Conservation (phyloP, 1,140 invertebrate species). For the Trinorchestia longiramus region DNA sequence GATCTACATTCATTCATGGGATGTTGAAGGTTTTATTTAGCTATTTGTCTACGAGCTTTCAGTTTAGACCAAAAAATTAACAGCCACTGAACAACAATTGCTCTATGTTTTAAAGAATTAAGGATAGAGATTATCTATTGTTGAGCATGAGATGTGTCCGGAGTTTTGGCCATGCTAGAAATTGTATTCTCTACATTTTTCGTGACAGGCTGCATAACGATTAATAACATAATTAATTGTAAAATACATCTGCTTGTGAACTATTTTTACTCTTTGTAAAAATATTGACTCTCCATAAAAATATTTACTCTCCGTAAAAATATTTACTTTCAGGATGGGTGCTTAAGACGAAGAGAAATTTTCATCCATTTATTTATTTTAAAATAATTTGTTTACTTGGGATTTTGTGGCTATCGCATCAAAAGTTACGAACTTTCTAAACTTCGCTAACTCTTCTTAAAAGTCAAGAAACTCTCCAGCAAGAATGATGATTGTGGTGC, state of each 20-base stretch:
- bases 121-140: background rate
- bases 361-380: background rate
- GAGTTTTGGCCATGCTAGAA: background rate
- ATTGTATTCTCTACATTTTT: background rate
- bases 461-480: background rate
- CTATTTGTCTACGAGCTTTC: no score
- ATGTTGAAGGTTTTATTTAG: no score
- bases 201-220: background rate
- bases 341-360: background rate
- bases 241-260: background rate
- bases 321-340: background rate
- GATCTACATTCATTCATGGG: no score
- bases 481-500: background rate
- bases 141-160: background rate
- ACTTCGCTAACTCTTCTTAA: background rate
- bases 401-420: background rate
- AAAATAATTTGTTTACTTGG: background rate
- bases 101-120: background rate
- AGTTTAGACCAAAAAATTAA: no score
- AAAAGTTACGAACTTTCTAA: background rate
- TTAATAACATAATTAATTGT: background rate
- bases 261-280: no score
- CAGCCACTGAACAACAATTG: no score
- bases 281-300: no score
- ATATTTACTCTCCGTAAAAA: background rate